Base-by-base conservation (phyloP, 2,888 invertebrate species). In the Eupithecia inturbata region DNA sequence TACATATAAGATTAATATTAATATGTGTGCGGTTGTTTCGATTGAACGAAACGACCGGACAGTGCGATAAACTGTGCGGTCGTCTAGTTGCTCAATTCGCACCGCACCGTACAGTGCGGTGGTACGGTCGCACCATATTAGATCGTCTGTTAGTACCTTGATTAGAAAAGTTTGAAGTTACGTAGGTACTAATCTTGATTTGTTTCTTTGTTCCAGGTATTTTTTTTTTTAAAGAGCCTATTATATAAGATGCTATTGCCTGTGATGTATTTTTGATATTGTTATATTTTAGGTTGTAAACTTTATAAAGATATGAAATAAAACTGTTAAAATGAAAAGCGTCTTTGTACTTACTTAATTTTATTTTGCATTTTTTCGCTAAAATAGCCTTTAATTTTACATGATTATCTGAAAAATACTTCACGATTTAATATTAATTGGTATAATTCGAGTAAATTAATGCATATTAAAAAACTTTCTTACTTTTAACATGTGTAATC, bases 211-310 rank as follows among this genome's bases (percentile, higher is more conserved):
- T 89, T 89, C 69, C 89, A 89, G 89, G 82, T 80, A 76, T 71
- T 79, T 82, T 82, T 76, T 82, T 81, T 80, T 71, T 68, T 75
- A 81, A 83, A 81, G 79, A 82, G 72, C 57, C 49, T 79, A 77
- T 67, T 73, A 82, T 81, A 75, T 88, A 89, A 91, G 89, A 83
- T 84, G 88, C 88, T 88, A 87, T 85, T 83, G 82, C 81, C 90
- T 92, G 91, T 92, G 91, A 92, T 89, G 82, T 85, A 85, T 88
- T 91, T 88, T 91, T 91, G 88, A 88, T 89, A 87, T 87, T 89
- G 79, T 88, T 89, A 82, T 87, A 85, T 85, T 85, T 83, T 89
- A 87, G 84, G 81, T 82, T 82, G 73, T 87, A 84, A 80, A 77
- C 64, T 87, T 88, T 87, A 82, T 85, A 82, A 86, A 77, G 82